Conservation (phyloP, 2,113 vertebrate species). For the Speoplatyrhinus poulsoni region DNA sequence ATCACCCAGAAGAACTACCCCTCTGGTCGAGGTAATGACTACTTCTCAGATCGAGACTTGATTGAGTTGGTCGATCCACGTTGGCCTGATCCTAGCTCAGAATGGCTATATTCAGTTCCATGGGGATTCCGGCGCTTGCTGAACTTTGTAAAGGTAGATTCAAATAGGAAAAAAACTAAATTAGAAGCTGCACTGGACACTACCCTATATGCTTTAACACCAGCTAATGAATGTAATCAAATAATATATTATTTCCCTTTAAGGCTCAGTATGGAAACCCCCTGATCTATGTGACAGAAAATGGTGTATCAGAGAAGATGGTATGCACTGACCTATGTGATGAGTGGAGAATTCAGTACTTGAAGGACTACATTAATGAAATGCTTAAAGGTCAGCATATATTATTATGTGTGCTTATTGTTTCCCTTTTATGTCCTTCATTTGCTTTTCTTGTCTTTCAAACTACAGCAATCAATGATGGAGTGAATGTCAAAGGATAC, state of each 20-base stretch:
- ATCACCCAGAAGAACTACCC: constrained; percentile 81
- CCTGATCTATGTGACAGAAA: constrained; percentile 88
- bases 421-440: background rate
- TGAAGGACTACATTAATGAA: constrained; percentile 88
- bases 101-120: constrained; percentile 75
- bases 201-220: no score
- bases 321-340: constrained; percentile 85
- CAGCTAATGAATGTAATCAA: no score
- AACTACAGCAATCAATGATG: constrained; percentile 85
- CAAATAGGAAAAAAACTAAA: background rate
- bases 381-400: constrained; percentile 85
- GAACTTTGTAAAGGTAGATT: constrained; percentile 87
- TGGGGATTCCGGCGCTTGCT: constrained; percentile 73
- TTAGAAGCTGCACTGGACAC: background rate
- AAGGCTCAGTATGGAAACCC: constrained; percentile 89
- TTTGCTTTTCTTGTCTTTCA: background rate
- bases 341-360: constrained; percentile 87
- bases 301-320: constrained; percentile 83
- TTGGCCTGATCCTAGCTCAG: constrained; percentile 84
- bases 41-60: constrained; percentile 81
- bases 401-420: background rate
- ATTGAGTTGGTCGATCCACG: constrained; percentile 85
- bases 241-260: constrained; percentile 1
- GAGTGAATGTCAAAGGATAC: constrained; percentile 85
- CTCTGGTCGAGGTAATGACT: constrained; percentile 76